Percentiles rank a stretch among this genome's conserved stretches.
Evolutionary conservation across 1,140 invertebrate genomes (phyloP).

Genomic region (Globodera ellingtonae): DNA sequence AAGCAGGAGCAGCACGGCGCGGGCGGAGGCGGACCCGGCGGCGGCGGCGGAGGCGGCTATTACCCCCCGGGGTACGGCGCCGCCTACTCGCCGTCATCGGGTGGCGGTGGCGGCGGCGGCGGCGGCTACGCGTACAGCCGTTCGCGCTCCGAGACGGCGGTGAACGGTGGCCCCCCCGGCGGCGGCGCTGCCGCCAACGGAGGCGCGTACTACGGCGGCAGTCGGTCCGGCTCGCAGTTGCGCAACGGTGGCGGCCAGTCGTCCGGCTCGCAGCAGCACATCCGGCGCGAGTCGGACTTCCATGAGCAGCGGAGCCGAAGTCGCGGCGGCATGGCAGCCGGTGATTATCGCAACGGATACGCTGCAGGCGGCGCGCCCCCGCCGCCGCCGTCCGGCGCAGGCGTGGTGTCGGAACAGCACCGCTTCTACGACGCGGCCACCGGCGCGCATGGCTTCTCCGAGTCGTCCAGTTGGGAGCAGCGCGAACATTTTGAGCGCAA

Average conservation of each 20-base stretch:
- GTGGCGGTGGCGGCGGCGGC: background rate
- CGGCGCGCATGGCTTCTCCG: slow-evolving; percentile 53
- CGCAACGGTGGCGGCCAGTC: slow-evolving; percentile 28
- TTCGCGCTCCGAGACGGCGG: slow-evolving; percentile 23
- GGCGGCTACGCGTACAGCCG: slow-evolving; percentile 35
- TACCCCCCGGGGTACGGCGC: slow-evolving; percentile 16
- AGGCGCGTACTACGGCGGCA: background rate
- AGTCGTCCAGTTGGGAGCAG: slow-evolving; percentile 60
- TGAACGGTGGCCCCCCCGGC: slow-evolving; percentile 12
- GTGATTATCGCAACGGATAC: slow-evolving; percentile 43
- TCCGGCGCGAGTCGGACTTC: slow-evolving; percentile 9
- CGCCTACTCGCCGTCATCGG: slow-evolving; percentile 37
- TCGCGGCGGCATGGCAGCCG: background rate
- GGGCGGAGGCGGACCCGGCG: slow-evolving; percentile 34
- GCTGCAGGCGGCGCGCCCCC: background rate
- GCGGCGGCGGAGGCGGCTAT: background rate
- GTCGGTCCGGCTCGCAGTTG: slow-evolving; percentile 4
- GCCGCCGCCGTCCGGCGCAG: background rate
- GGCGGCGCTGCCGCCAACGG: slow-evolving; percentile 22
- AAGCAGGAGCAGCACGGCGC: slow-evolving; percentile 56
- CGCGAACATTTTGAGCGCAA: slow-evolving; percentile 63
- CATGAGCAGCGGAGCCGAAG: slow-evolving; percentile 19
- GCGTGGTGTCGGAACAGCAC: slow-evolving; percentile 21
- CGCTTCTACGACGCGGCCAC: slow-evolving; percentile 44
- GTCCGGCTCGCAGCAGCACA: slow-evolving; percentile 27